These are phyloP conservation scores for Lordiphosa fenestrarum DNA, from an alignment of 2,888 invertebrate genomes.

Conservation along the genomic window DNA sequence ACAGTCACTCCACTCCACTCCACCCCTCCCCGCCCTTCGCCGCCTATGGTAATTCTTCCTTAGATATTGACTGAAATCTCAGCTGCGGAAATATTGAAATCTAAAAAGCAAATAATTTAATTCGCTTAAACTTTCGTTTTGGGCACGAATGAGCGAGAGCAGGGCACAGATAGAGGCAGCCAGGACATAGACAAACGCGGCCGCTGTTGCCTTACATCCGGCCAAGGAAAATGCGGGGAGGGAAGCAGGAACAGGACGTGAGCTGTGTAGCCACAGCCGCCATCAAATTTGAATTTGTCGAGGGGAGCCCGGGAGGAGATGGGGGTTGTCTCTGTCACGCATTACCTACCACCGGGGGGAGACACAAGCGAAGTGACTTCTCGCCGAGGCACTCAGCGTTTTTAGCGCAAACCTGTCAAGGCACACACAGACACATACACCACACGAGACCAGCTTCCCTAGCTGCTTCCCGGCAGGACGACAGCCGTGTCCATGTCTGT, in stretches of 20 bases:
- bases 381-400: conserved; percentile 56
- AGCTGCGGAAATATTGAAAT: conserved; percentile 76
- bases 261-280: conserved; percentile 53
- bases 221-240: conserved; percentile 22
- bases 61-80: conserved; percentile 67
- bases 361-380: conserved; percentile 12
- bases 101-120: conserved; percentile 76
- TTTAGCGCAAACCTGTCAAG: conserved; percentile 68
- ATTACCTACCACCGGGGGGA: conserved; percentile 48
- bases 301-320: conserved; percentile 13
- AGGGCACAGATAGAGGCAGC: conserved; percentile 7
- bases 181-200: conserved; percentile 62
- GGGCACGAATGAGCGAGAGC: conserved; percentile 19
- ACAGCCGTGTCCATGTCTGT: conserved; percentile 46
- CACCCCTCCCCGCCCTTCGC: conserved; percentile 7
- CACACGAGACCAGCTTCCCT: neutral
- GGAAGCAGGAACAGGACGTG: conserved; percentile 30
- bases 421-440: conserved; percentile 16
- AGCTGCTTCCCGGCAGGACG: conserved; percentile 41
- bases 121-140: conserved; percentile 65
- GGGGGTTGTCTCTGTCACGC: conserved; percentile 57
- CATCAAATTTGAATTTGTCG: conserved; percentile 69
- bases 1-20: conserved; percentile 13
- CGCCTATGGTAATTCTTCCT: conserved; percentile 1
- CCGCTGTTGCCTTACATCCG: conserved; percentile 61